phyloP scores from a whole-genome alignment of 2,797 vertebrate genomes.

The Chrysocyon brachyurus region DNA sequence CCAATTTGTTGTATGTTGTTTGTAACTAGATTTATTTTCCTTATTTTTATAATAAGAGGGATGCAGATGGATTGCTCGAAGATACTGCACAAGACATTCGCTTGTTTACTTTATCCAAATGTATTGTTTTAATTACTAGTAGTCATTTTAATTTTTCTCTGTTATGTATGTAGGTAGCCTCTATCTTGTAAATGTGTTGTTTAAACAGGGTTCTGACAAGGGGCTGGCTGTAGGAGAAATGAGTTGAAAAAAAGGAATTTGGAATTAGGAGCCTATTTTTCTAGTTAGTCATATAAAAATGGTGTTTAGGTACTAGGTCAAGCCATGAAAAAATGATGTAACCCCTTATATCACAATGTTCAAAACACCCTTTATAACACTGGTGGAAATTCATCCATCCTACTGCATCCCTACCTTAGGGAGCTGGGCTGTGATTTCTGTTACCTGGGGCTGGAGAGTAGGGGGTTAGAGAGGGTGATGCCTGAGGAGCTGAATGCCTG shows the following conservation, averaged over 20 bases:
- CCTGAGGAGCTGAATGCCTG: background rate
- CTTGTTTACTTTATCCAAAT: slow-evolving; percentile 51
- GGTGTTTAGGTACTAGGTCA: background rate
- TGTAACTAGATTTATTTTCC: slow-evolving; percentile 55
- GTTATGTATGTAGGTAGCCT: background rate
- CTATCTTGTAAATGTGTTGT: slow-evolving; percentile 42
- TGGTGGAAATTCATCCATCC: slow-evolving; percentile 1
- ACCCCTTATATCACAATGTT: background rate
- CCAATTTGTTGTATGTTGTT: background rate
- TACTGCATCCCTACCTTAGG: background rate
- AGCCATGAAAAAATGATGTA: slow-evolving; percentile 24
- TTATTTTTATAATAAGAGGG: slow-evolving; percentile 37
- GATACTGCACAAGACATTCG: slow-evolving; percentile 6
- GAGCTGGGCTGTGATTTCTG: background rate
- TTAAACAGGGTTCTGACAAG: slow-evolving; percentile 26
- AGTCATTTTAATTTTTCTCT: slow-evolving; percentile 34
- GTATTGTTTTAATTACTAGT: slow-evolving; percentile 49
- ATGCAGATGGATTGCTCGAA: background rate
- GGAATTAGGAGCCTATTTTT: slow-evolving; percentile 55
- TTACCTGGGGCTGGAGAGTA: background rate
- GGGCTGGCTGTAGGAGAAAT: background rate
- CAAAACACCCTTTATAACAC: background rate
- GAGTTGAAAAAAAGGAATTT: slow-evolving; percentile 1
- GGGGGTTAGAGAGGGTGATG: background rate
- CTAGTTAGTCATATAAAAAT: slow-evolving; percentile 5